Evolutionary conservation across 2,113 vertebrate species (phyloP).

Genomic region (Rousettus leschenaultii): DNA sequence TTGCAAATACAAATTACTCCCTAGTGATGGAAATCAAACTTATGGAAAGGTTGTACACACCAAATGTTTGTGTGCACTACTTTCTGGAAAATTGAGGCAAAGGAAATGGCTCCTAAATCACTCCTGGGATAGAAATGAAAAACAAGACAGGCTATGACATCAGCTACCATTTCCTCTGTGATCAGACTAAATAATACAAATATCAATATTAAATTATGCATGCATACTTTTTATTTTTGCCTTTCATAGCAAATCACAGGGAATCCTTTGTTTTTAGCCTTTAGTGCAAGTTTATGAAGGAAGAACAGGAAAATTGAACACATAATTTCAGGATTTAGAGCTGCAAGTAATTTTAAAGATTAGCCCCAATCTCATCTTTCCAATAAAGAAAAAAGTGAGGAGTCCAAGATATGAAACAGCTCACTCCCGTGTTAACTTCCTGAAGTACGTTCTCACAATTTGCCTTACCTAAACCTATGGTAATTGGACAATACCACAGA

Average conservation of each 20-base stretch:
- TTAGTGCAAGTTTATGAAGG: not conserved
- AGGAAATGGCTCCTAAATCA: slow-evolving; percentile 41
- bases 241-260: slow-evolving; percentile 24
- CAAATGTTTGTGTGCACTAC: not conserved
- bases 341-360: slow-evolving; percentile 2
- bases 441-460: not conserved
- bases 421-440: not conserved
- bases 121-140: slow-evolving; percentile 41
- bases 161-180: slow-evolving; percentile 47
- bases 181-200: slow-evolving; percentile 46
- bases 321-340: slow-evolving; percentile 4
- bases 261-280: not conserved
- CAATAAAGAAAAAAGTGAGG: not conserved
- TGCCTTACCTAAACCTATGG: not conserved
- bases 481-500: not conserved
- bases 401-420: not conserved
- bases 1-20: slow-evolving; percentile 34
- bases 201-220: slow-evolving; percentile 55
- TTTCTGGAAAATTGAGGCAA: slow-evolving; percentile 59
- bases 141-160: slow-evolving; percentile 57
- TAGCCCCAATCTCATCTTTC: not conserved
- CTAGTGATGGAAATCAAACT: slow-evolving; percentile 23
- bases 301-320: slow-evolving; percentile 20
- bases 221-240: slow-evolving; percentile 35
- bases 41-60: not conserved